phyloP scores from a whole-genome alignment of 2,797 vertebrate species.

The Peromyscus melanophrys region DNA sequence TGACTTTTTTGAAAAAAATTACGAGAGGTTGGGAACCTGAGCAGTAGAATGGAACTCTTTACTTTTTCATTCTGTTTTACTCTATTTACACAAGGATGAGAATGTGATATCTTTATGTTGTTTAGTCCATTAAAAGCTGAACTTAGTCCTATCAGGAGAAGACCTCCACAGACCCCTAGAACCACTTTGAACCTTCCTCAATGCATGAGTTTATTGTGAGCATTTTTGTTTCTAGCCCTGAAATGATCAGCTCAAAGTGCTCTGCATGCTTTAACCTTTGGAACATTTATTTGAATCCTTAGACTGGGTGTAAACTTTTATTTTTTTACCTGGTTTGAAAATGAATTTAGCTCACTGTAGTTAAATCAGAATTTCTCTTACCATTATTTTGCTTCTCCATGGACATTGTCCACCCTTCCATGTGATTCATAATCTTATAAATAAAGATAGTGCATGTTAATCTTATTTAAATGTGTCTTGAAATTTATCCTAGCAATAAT shows the following conservation, averaged over 20 bases:
- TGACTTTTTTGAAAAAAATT: background rate
- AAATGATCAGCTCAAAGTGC: background rate
- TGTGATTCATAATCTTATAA: background rate
- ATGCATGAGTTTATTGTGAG: background rate
- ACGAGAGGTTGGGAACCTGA: background rate
- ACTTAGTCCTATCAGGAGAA: background rate
- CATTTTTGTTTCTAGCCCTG: background rate
- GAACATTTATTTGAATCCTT: background rate
- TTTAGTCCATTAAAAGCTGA: background rate
- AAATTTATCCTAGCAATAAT: background rate
- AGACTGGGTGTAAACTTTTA: too few species aligned
- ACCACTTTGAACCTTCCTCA: background rate
- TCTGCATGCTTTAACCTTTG: rapidly evolving
- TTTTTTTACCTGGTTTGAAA: background rate
- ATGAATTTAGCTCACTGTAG: background rate
- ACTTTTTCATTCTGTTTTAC: background rate
- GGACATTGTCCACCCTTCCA: background rate
- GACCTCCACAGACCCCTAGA: too few species aligned
- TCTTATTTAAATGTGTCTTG: background rate
- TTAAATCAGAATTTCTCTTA: background rate
- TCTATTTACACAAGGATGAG: background rate
- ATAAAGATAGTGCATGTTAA: background rate
- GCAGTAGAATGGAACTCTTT: background rate
- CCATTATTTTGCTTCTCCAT: background rate
- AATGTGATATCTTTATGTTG: background rate